Conservation (phyloP, 2,797 vertebrate genomes). For the Sylvilagus floridanus region DNA sequence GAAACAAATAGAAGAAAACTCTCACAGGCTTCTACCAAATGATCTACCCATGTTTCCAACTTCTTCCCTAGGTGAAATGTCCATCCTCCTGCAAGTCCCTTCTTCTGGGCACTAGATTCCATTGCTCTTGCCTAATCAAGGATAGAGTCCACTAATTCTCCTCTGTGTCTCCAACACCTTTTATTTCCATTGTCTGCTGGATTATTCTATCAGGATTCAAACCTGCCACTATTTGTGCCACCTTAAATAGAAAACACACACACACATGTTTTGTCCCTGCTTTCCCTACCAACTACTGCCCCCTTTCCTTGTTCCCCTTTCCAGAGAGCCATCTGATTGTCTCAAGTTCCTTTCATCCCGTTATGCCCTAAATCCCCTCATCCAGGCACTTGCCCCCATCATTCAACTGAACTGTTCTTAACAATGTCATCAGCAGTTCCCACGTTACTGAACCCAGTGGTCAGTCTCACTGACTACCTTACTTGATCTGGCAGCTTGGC, state of each 20-base stretch:
- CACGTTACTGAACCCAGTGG: not conserved
- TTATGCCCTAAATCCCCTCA: not conserved
- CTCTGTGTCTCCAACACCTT: not conserved
- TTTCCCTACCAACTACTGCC: not conserved
- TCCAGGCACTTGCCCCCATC: not conserved
- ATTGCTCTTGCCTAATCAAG: not conserved
- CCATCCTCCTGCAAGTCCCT: not conserved
- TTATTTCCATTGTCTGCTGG: not conserved
- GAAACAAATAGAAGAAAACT: conserved; percentile 8
- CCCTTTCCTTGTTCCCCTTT: not conserved
- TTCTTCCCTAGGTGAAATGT: not conserved
- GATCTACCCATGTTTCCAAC: not conserved
- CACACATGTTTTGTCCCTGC: not conserved
- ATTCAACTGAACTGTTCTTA: not conserved
- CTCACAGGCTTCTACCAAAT: conserved; percentile 34
- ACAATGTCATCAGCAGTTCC: not conserved
- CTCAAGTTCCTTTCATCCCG: not conserved
- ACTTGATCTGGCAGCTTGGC: not conserved
- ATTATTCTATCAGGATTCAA: not conserved
- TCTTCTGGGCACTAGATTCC: not conserved
- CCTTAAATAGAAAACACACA: not conserved
- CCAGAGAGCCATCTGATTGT: not conserved
- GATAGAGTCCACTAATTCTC: not conserved
- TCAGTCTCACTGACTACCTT: not conserved
- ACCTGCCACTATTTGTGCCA: not conserved